Base-by-base conservation (phyloP, 2,113 vertebrate species). In the Choloepus hoffmanni region DNA sequence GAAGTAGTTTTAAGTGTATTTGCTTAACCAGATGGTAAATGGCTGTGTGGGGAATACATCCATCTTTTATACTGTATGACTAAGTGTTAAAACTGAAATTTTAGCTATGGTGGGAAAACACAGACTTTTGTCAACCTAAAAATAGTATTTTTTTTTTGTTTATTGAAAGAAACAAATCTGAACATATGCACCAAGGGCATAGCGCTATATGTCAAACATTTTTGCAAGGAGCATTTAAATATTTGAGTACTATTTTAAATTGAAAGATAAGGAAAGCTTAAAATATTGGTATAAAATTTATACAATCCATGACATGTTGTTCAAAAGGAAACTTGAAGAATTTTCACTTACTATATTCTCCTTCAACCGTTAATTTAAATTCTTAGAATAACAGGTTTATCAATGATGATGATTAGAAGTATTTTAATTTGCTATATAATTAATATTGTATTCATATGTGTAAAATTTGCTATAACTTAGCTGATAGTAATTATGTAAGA, bases 11-110 rank as follows among this genome's bases (percentile, higher is more conserved):
- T 98, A 98, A 98, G 97, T 97, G 82, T 98, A 96, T 98, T 98
- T 98, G 95, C 96, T 98, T 98, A 98, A 98, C 83, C 98, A 98
- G 98, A 98, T 98, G 98, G 98, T 95, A 96, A 97, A 98, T 98
- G 93, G 81, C 87, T 81, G 1, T 92, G 73, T 28, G 94, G 97
- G 95, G 97, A 98, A 90, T 97, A 89, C 78, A 98, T 97, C 72
- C 28, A 94, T 98, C 98, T 98, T 97, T 97, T 98, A 97, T 98
- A 97, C 92, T 93, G 36, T 98, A 98, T 97, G 96, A 97, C 97
- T 95, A 97, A 98, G 87, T 98, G 98, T 97, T 98, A 98, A 97
- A 98, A 94, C 76, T 97, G 96, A 97, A 95, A 90, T 95, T 97
- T 97, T 96, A 91, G 60, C 81, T 92, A 53, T n/a, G 15, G 82